Evolutionary conservation across 2,113 vertebrate species (phyloP).

Genomic region (Pongo pygmaeus): DNA sequence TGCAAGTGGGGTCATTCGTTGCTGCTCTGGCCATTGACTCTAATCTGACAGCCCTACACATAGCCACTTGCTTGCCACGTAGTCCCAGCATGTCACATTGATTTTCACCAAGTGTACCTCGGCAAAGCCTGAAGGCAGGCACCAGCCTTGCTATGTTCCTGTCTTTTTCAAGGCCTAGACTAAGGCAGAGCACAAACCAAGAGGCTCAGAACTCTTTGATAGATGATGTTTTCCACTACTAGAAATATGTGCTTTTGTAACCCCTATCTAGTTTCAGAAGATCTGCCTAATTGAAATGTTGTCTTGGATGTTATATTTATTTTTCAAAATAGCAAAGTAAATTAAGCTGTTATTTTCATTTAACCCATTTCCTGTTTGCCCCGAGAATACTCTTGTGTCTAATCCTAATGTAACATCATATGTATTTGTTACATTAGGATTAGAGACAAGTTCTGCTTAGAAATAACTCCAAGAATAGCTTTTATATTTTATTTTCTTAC

Average conservation of each 20-base stretch:
- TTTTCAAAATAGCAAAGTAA: conserved; percentile 17
- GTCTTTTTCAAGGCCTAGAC: not conserved
- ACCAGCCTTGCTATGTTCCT: not conserved
- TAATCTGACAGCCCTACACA: not conserved
- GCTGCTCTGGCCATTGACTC: not conserved
- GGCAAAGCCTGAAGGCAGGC: not conserved
- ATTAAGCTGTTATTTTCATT: not conserved
- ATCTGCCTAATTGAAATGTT: not conserved
- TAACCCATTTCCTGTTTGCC: not conserved
- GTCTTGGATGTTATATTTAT: not conserved
- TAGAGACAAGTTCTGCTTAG: no score
- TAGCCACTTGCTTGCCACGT: not conserved
- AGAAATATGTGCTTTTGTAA: not conserved
- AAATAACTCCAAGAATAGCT: no score
- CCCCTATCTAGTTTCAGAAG: not conserved
- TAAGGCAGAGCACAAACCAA: not conserved
- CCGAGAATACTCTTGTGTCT: not conserved
- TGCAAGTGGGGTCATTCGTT: not conserved
- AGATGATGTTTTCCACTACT: not conserved
- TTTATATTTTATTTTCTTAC: no score
- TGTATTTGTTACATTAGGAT: not conserved
- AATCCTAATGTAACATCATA: no score
- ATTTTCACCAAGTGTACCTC: not conserved
- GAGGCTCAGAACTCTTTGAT: not conserved
- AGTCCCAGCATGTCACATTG: rapidly evolving